Evolutionary conservation across 1,140 invertebrate genomes (phyloP), one percentile per base, ranked within the genome.

Genomic region (Cherax quadricarinatus): DNA sequence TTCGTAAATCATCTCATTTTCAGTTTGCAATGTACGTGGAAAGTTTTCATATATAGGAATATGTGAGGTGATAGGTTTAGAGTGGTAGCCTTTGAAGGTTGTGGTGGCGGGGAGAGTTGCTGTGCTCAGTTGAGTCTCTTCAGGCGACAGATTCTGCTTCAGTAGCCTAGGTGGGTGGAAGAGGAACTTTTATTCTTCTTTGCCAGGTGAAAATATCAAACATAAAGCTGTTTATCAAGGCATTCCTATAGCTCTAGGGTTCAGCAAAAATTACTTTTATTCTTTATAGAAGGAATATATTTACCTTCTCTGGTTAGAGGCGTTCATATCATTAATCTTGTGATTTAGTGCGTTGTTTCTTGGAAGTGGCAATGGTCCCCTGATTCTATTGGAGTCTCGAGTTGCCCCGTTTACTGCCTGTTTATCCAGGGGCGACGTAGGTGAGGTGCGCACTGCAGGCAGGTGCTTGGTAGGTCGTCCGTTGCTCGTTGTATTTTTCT

Each of bases 251-350:
- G 85, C 85, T 86, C 85, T 86, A 86, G 70, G 85, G 66, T 80
- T 88, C 60, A 80, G 86, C 73, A 88, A 88, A 88, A 80, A 57
- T 57, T 57, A 73, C 18, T 78, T n/a, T 60, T 88, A 41, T 88
- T 88, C 30, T 51, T 62, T 62, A 62, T 89, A 75, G 81, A 57
- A 21, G 62, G 80, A 62, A 12, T 66, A 60, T 91, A 91, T 91
- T 91, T 91, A 91, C 90, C 90, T 91, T 91, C 84, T 91, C 85
- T 91, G 90, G 78, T 91, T 91, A 66, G 90, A 80, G 85, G 83
- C 62, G 81, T 91, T 91, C 75, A 91, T 51, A 79, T 86, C 90
- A 86, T 87, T 91, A 51, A 91, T 81, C 84, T 84, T 79, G 57
- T 91, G 90, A 91, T 73, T 91, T 24, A 86, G 51, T n/a, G 60